These are phyloP conservation scores for Ploceus nigricollis DNA, from an alignment of 2,113 vertebrate species.

Conservation along the genomic window DNA sequence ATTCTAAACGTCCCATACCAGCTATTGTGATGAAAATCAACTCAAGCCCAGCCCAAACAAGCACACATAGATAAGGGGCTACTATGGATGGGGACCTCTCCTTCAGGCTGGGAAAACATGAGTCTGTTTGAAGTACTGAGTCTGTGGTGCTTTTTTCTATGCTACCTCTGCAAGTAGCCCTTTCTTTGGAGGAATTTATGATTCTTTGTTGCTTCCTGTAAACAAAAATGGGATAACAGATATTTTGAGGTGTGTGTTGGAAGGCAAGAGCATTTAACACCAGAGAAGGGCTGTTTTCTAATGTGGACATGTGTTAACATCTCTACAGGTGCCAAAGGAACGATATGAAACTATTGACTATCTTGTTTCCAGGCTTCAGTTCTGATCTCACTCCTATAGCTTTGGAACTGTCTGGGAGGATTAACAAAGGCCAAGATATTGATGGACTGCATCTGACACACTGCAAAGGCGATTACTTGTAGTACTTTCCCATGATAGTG, in stretches of 20 bases:
- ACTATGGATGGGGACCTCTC: not conserved
- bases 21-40: not conserved
- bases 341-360: not conserved
- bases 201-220: not conserved
- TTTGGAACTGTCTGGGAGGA: conserved; percentile 8
- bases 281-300: not conserved
- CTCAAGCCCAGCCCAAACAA: not conserved
- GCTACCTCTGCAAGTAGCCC: not conserved
- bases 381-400: not conserved
- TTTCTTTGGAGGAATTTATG: not conserved
- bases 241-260: not conserved
- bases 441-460: not conserved
- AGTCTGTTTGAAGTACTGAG: not conserved
- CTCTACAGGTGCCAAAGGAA: not conserved
- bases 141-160: not conserved
- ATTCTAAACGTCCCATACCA: not conserved
- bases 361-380: not conserved
- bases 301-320: not conserved
- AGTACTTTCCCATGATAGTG: not conserved
- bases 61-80: not conserved
- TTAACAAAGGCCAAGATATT: conserved; percentile 6
- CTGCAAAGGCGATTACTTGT: not conserved
- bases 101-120: not conserved
- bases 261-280: not conserved
- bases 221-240: not conserved